phyloP scores from a whole-genome alignment of 2,113 vertebrate genomes.

The Myiozetetes cayanensis region DNA sequence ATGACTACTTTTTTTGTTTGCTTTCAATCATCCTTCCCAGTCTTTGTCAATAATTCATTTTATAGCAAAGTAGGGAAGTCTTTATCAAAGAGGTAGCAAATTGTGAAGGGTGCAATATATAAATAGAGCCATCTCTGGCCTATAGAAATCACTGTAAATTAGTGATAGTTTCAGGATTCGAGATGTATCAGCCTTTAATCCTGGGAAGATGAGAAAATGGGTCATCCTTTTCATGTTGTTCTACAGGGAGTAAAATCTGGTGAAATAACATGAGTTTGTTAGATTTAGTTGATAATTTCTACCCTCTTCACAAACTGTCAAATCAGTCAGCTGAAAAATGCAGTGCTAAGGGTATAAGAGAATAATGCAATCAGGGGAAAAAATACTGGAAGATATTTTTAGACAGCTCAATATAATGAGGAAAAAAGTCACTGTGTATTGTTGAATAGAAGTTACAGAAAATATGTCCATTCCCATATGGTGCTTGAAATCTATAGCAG shows the following conservation, averaged over 20 bases:
- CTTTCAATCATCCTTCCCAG: neutral
- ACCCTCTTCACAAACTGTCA: neutral
- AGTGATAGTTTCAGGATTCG: neutral
- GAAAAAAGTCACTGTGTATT: neutral
- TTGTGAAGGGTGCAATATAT: neutral
- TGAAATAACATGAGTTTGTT: conserved; percentile 14
- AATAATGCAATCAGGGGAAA: neutral
- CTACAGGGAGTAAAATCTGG: neutral
- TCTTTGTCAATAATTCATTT: neutral
- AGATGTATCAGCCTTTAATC: neutral
- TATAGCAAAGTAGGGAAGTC: neutral
- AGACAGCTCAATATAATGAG: neutral
- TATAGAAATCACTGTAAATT: neutral
- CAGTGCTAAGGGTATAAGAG: neutral
- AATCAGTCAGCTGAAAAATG: neutral
- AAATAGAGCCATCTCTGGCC: neutral
- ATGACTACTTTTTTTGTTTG: neutral
- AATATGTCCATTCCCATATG: neutral
- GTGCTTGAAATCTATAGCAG: neutral
- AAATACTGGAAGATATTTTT: neutral
- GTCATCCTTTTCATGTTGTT: conserved; percentile 6
- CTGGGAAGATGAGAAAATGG: neutral
- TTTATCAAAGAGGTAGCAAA: neutral
- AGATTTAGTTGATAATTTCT: neutral
- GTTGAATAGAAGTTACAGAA: neutral